Evolutionary conservation across 2,888 invertebrate species (phyloP).

Genomic region (Dryobota labecula): DNA sequence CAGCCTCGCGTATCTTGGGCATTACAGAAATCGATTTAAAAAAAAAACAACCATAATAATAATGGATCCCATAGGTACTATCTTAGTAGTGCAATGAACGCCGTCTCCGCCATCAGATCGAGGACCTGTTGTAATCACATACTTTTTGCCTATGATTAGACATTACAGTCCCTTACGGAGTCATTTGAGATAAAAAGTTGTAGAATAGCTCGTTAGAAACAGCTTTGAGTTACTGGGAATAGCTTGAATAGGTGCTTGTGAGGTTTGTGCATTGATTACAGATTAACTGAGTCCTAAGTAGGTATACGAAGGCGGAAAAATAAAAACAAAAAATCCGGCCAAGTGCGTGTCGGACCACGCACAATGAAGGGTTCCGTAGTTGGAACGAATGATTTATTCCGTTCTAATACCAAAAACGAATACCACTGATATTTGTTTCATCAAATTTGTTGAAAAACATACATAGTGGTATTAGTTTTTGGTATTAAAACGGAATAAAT

Average conservation of each 20-base stretch:
- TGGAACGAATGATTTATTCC: too few relatives aligned
- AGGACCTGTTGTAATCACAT: slow-evolving; percentile 36
- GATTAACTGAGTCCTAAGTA: not conserved
- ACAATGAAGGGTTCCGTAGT: too few relatives aligned
- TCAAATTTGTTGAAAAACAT: too few relatives aligned
- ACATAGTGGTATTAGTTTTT: too few relatives aligned
- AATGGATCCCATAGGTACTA: slow-evolving; percentile 5
- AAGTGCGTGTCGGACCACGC: too few relatives aligned
- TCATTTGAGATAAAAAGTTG: slow-evolving; percentile 40
- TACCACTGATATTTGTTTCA: too few relatives aligned
- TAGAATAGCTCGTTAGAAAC: slow-evolving; percentile 35
- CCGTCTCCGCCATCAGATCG: slow-evolving; percentile 28
- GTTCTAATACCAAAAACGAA: too few relatives aligned
- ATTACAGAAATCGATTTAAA: too few relatives aligned
- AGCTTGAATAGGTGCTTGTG: not conserved
- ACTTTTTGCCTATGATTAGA: slow-evolving; percentile 46
- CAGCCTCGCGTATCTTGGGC: too few relatives aligned
- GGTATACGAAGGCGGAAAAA: not conserved
- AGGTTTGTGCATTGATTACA: slow-evolving; percentile 21
- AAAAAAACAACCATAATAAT: not conserved
- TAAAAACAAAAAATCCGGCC: too few relatives aligned
- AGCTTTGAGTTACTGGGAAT: slow-evolving; percentile 13
- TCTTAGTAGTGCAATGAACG: slow-evolving; percentile 39
- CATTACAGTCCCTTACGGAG: slow-evolving; percentile 15
- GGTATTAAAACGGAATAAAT: too few relatives aligned